Evolutionary conservation across 2,888 invertebrate genomes (phyloP), one percentile per base, ranked within the genome.

Genomic region (Phoenoteleia sp.): DNA sequence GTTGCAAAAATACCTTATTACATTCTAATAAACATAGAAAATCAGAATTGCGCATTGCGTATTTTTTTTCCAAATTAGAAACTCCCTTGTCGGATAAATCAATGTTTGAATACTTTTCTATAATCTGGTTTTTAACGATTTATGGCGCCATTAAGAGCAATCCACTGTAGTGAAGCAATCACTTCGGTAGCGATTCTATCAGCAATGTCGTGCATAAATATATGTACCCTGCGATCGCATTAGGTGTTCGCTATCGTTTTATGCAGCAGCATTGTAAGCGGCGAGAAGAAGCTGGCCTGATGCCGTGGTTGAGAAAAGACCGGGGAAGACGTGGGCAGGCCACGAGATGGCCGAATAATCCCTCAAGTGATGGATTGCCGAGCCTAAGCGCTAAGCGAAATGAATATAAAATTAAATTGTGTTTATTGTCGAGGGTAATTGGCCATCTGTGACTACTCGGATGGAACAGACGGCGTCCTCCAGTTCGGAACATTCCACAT

Each of bases 361-460:
- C 91, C 45, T 88, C 86, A 83, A 81, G 88, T 91, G 91, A 91
- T 91, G 91, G 91, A 91, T 91, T 89, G 88, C 89, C 85, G 86
- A 84, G 89, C 87, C 89, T 90, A 90, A 89, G 90, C 90, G 90
- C 88, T 91, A 91, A 91, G 89, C 89, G 91, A 89, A 92, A 92
- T 92, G 92, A 92, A 92, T 92, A 92, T 89, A 90, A 90, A 92
- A 93, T 93, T 89, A 89, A 92, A 92, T 91, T 91, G 90, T 91
- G 90, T 92, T 91, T 91, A 92, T 93, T 92, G 91, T 90, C 87
- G 88, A 77, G 88, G 91, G 90, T 92, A 91, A 92, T 92, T 92
- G 93, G 91, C 92, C 93, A 93, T 93, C 92, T 93, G 93, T 87
- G 91, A 90, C 89, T 88, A 85, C 85, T 89, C 86, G 85, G 72